Evolutionary conservation across 1,140 invertebrate genomes (phyloP), one percentile per base, ranked within the genome.

Genomic region (Drosophila biarmipes): DNA sequence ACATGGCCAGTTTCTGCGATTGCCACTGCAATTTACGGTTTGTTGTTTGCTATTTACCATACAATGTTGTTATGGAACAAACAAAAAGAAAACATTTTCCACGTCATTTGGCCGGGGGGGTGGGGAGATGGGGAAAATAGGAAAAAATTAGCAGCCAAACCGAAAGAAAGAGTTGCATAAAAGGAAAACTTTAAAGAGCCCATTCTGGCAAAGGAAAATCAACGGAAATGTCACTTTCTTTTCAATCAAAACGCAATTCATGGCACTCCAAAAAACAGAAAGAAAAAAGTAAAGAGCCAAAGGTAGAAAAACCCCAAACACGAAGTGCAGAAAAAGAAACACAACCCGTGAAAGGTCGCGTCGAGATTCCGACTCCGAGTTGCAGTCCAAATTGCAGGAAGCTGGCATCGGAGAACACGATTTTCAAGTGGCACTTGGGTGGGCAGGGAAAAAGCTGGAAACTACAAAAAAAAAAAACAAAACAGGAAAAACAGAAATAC

Each of bases 231-330:
- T 89, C 84, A 89, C 84, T 89, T 89, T 89, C 84, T 89, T 89
- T 89, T 89, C 84, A 89, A 89, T 89, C 84, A 89, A 89, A 89
- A 89, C 85, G 84, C 84, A 89, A 89, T 89, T 89, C 84, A 89
- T 80, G 84, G 75, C 76, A 89, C 84, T 89, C 80, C 56, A 84
- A 89, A 81, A 35, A 29, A 21, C 40, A 53, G 49, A 56, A 37
- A 21, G 42, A 46, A 15, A 17, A 42, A 42, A 40, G 17, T 14
- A 37, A 37, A 11, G 8, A 31, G 29, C 7, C 11, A 58, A 14
- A 45, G 49, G 56, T 52, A 49, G 29, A 75, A 68, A 66, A 58
- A 54, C 45, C 48, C 52, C 42, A 62, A 57, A 75, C 74, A 75
- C 46, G 63, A 72, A 68, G 64, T 64, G 45, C 48, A 54, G 55